A percentile compares a stretch with the other conserved stretches of the same genome.
These are phyloP conservation scores for Myiagra hebetior DNA, from an alignment of 2,113 vertebrate species.

Conservation along the genomic window DNA sequence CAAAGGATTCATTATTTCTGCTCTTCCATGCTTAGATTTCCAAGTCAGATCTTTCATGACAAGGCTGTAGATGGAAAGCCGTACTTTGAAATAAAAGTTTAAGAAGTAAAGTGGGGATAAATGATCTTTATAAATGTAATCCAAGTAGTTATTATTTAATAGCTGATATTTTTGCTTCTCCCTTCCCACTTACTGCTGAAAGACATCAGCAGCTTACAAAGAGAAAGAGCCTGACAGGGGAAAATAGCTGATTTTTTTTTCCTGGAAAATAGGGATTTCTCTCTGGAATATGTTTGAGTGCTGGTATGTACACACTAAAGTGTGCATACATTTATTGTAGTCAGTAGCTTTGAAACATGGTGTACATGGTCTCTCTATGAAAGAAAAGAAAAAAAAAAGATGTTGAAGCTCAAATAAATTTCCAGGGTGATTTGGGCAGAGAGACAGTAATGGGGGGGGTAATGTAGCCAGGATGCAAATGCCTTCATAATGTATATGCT, in stretches of 20 bases:
- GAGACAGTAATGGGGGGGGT: background rate
- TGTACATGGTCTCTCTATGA: background rate
- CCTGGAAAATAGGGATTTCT: background rate
- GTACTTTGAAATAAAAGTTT: background rate
- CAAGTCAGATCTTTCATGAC: background rate
- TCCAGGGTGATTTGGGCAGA: background rate
- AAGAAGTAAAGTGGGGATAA: background rate
- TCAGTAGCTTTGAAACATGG: background rate
- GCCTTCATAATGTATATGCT: background rate
- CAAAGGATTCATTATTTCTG: background rate
- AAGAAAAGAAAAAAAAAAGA: background rate
- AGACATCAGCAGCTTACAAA: background rate
- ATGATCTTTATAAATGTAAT: slow-evolving; percentile 6
- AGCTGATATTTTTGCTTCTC: slow-evolving; percentile 20
- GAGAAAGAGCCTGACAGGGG: background rate
- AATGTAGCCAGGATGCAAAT: background rate
- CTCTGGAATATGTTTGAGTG: background rate
- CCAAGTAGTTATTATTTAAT: background rate
- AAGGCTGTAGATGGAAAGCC: background rate
- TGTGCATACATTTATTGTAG: background rate
- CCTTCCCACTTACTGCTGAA: slow-evolving; percentile 3
- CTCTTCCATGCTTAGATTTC: background rate
- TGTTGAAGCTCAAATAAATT: background rate
- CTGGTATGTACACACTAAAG: background rate
- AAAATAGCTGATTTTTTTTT: background rate